Base-by-base conservation (phyloP, 2,888 invertebrate genomes). In the Heliconius ismenius region DNA sequence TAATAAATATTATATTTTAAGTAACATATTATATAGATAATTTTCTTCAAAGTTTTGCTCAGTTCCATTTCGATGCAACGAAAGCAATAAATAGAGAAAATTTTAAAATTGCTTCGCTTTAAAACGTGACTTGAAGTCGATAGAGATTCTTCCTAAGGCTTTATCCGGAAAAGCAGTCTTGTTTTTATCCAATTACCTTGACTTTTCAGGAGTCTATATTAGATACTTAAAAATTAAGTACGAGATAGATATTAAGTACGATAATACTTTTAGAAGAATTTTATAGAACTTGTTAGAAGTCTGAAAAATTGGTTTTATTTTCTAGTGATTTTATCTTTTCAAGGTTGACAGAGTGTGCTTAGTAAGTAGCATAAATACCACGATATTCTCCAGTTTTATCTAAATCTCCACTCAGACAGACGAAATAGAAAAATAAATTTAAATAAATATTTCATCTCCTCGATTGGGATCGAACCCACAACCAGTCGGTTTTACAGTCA, bases 81-180 rank as follows among this genome's bases (percentile, higher is more conserved):
- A 70, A 64, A 78, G 69, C 76, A 49, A 73, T 78, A 78, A 74
- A 78, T 74, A 73, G 68, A 65, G 76, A 75, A 76, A 78, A 73
- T 76, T 76, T 78, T 64, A 78, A 79, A 79, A 76, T 79, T 76
- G 79, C 74, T 76, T 68, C 74, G 69, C 73, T 76, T 74, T 76
- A 65, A 75, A 74, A 78, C 78, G 78, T 78, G 79, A 78, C 78
- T 78, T 75, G 73, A 75, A 76, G 73, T 63, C 73, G 58, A 73
- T 75, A 73, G 73, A 36, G 73, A 76, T 76, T 74, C 43, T 26
- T 73, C 76, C 69, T 60, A 43, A 69, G 26, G 24, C 65, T 76
- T 74, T 32, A 64, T 76, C 26, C 39, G 73, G 39, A 73, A 68
- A 39, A 72, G 43, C 21, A 26, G 60, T 69, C 60, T 64, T 65